These are phyloP conservation scores for Tiliacea aurago DNA, from an alignment of 2,888 invertebrate species.

Conservation along the genomic window DNA sequence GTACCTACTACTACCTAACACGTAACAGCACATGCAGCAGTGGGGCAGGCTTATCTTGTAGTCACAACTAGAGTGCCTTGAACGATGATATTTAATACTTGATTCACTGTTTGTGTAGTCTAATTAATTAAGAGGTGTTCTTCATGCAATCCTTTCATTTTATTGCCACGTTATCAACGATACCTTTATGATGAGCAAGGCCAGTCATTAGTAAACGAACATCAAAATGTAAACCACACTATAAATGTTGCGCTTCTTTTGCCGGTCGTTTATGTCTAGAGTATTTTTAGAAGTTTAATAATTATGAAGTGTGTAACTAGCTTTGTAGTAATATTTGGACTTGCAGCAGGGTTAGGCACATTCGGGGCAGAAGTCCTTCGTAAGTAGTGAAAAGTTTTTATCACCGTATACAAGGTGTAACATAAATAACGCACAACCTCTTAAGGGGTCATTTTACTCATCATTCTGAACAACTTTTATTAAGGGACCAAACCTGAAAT, in stretches of 20 bases:
- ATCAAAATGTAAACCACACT: conserved; percentile 34
- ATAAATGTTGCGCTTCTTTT: conserved; percentile 49
- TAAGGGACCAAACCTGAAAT: no score
- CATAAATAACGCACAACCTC: no score
- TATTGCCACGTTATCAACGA: conserved; percentile 52
- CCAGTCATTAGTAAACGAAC: conserved; percentile 43
- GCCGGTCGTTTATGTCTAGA: conserved; percentile 32
- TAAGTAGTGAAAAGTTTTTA: conserved; percentile 51
- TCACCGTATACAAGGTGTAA: background rate
- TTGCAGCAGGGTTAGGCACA: conserved; percentile 19
- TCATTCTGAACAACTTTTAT: no score
- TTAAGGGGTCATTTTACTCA: no score
- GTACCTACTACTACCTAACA: no score
- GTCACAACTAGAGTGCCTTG: conserved; percentile 27
- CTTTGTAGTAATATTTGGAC: conserved; percentile 34
- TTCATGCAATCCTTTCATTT: conserved; percentile 48
- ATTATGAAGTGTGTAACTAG: conserved; percentile 44
- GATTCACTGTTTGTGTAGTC: conserved; percentile 29
- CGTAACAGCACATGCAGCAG: background rate
- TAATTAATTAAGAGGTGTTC: conserved; percentile 36
- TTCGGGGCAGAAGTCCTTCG: conserved; percentile 55
- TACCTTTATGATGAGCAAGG: conserved; percentile 50
- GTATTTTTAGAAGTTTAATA: conserved; percentile 23
- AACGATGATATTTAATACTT: conserved; percentile 25
- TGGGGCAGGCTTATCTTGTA: conserved; percentile 24